Evolutionary conservation across 2,888 invertebrate species (phyloP).

Genomic region (Pedicia rivosa): DNA sequence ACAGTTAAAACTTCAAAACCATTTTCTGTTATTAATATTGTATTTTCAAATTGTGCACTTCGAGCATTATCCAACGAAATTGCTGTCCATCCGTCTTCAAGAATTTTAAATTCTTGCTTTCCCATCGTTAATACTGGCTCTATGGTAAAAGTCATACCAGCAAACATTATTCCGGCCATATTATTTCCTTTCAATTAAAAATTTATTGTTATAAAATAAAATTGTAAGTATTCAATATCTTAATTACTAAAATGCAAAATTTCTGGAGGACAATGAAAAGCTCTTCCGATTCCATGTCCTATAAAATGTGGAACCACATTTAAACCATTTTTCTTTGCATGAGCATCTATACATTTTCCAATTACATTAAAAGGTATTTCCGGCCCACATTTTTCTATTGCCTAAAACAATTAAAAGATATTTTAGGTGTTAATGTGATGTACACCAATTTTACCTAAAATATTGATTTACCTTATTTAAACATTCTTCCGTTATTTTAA

Average conservation of each 20-base stretch:
- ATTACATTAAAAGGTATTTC: slow-evolving; percentile 40
- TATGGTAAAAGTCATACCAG: slow-evolving; percentile 92
- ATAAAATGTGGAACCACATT: slow-evolving; percentile 63
- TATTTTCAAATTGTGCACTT: slow-evolving; percentile 85
- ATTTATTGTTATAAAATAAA: slow-evolving; percentile 1
- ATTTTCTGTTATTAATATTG: slow-evolving; percentile 61
- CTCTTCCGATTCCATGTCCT: slow-evolving; percentile 85
- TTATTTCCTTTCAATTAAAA: slow-evolving; percentile 37
- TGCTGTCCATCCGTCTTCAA: slow-evolving; percentile 88
- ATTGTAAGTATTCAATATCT: slow-evolving; percentile 1
- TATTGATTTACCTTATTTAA: slow-evolving; percentile 38
- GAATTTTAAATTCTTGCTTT: slow-evolving; percentile 41
- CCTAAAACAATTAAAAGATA: slow-evolving; percentile 21
- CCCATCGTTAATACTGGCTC: slow-evolving; percentile 81
- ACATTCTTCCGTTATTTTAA: slow-evolving; percentile 53
- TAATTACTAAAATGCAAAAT: slow-evolving; percentile 66
- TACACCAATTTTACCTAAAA: no score
- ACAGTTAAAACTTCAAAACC: slow-evolving; percentile 67
- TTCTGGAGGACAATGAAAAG: slow-evolving; percentile 87
- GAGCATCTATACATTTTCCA: slow-evolving; percentile 45
- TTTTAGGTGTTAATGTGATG: background rate
- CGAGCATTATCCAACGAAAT: slow-evolving; percentile 65
- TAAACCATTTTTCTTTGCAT: slow-evolving; percentile 43
- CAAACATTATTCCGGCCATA: slow-evolving; percentile 51
- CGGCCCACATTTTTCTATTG: slow-evolving; percentile 43